These are phyloP conservation scores for Aurelia coerulea DNA, from an alignment of 30 jellyfish, hydroid and myxozoan species.

Conservation along the genomic window DNA sequence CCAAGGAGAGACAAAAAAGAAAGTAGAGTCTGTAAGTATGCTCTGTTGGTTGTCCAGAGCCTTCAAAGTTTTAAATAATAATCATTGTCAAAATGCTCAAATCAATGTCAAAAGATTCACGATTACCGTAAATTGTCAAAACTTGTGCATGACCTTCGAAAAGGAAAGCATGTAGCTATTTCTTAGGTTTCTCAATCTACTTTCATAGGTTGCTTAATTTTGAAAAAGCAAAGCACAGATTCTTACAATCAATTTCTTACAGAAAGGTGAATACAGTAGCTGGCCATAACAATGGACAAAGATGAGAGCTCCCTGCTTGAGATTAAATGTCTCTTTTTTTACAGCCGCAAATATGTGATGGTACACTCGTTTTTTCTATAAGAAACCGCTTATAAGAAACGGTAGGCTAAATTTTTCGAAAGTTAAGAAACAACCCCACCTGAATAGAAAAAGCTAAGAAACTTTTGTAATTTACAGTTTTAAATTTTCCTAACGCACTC, in stretches of 20 bases:
- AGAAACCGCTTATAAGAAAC: too few relatives aligned
- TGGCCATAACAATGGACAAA: constrained; percentile 23
- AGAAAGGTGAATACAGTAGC: constrained; percentile 36
- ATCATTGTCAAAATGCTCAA: constrained; percentile 31
- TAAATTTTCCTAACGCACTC: too few relatives aligned
- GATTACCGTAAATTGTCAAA: neutral
- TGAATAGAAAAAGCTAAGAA: too few relatives aligned
- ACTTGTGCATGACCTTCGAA: constrained; percentile 4
- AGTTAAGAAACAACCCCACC: too few relatives aligned
- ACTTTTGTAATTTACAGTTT: too few relatives aligned
- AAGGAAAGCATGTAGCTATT: constrained; percentile 9
- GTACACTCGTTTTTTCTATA: too few relatives aligned
- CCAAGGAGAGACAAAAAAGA: constrained; percentile 41
- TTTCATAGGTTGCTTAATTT: constrained; percentile 30
- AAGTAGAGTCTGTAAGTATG: constrained; percentile 40
- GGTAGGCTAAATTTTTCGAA: too few relatives aligned
- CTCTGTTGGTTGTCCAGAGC: constrained; percentile 31
- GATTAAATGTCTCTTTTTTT: constrained; percentile 19
- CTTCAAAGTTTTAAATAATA: constrained; percentile 19
- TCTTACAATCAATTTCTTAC: constrained; percentile 23
- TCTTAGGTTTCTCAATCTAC: constrained; percentile 31
- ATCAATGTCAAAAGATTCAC: constrained; percentile 15
- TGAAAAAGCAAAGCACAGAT: constrained; percentile 20
- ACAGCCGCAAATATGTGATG: constrained; percentile 32
- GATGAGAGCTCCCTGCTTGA: constrained; percentile 15